Percentiles rank a stretch among this genome's conserved stretches.
Evolutionary conservation across 2,888 invertebrate species (phyloP).

Genomic region (Criorhina ranunculi): DNA sequence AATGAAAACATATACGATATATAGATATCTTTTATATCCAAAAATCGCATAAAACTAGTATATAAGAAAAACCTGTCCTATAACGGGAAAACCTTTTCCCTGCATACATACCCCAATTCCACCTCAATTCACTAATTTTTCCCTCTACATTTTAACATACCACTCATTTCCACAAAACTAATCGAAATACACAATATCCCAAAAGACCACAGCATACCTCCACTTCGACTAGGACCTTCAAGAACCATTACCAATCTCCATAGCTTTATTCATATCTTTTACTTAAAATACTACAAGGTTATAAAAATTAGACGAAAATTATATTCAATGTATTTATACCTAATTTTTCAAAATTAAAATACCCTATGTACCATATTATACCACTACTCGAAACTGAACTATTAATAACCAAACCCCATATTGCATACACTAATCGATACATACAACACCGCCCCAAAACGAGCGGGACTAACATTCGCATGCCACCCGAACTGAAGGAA

Average conservation of each 20-base stretch:
- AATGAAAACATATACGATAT: too few relatives aligned
- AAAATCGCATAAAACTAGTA: too few relatives aligned
- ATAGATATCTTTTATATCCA: too few relatives aligned
- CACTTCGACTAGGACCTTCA: constrained; percentile 31
- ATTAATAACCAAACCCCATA: constrained; percentile 30
- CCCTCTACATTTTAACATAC: too few relatives aligned
- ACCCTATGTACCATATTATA: constrained; percentile 42
- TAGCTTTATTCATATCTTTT: constrained; percentile 27
- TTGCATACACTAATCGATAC: constrained; percentile 4
- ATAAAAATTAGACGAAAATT: constrained; percentile 61
- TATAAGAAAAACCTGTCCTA: too few relatives aligned
- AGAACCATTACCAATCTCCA: constrained; percentile 22
- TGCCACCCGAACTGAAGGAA: constrained; percentile 14
- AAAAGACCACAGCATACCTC: constrained; percentile 9
- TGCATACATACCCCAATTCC: neutral
- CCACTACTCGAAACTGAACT: constrained; percentile 35
- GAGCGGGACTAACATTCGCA: constrained; percentile 33
- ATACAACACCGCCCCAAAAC: constrained; percentile 40
- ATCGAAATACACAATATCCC: constrained; percentile 23
- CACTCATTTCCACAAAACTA: too few relatives aligned
- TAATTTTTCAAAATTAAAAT: constrained; percentile 18
- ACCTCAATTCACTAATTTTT: neutral
- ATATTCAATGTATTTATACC: constrained; percentile 62
- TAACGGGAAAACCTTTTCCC: constrained; percentile 3
- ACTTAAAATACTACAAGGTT: constrained; percentile 27